Evolutionary conservation across 2,888 invertebrate species (phyloP).

Genomic region (Cantharis rustica): DNA sequence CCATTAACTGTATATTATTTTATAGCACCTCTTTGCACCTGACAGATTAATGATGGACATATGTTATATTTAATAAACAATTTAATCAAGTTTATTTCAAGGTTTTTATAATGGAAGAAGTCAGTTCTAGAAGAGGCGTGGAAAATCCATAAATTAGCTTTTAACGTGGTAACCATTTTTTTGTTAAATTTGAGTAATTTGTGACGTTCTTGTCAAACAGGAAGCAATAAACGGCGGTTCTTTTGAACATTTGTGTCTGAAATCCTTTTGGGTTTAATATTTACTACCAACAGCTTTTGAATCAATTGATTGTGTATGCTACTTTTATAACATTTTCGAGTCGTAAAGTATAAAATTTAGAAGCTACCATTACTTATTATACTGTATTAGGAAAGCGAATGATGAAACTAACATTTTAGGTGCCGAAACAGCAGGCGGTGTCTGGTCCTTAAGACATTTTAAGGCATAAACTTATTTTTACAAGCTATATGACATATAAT

Average conservation of each 20-base stretch:
- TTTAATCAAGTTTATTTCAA: neutral
- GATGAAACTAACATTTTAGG: neutral
- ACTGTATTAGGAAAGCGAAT: neutral
- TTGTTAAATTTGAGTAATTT: slow-evolving; percentile 1
- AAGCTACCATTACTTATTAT: neutral
- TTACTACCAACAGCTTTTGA: neutral
- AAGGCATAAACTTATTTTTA: neutral
- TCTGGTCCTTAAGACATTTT: neutral
- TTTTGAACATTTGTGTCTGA: neutral
- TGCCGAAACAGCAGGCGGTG: slow-evolving; percentile 6
- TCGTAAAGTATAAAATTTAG: neutral
- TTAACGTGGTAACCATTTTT: neutral
- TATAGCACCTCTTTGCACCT: neutral
- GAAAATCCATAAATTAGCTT: neutral
- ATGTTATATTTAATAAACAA: neutral
- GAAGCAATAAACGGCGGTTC: slow-evolving; percentile 1
- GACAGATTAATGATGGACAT: neutral
- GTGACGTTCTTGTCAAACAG: slow-evolving; percentile 11
- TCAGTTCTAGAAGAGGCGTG: neutral
- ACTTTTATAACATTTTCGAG: neutral
- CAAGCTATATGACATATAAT: neutral
- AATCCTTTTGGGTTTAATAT: slow-evolving; percentile 1
- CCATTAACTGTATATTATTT: neutral
- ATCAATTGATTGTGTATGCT: neutral
- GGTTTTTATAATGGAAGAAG: neutral